phyloP scores from a whole-genome alignment of 2,113 vertebrate genomes.

The Seriola quinqueradiata region DNA sequence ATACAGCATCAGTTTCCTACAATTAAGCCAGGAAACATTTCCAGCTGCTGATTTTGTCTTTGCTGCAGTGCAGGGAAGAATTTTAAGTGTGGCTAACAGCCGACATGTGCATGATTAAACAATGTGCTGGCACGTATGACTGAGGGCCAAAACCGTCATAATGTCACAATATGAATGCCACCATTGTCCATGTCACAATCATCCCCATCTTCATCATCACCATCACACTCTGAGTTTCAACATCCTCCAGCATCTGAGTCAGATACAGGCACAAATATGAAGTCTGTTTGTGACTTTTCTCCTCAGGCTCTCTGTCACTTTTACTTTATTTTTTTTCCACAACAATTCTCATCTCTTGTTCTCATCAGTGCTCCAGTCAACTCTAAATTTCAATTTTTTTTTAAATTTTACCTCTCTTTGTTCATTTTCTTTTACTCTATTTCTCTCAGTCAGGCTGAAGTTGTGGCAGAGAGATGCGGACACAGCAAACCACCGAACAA shows the following conservation, averaged over 20 bases:
- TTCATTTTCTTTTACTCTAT: slow-evolving; percentile 31
- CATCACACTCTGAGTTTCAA: slow-evolving; percentile 51
- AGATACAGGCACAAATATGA: slow-evolving; percentile 13
- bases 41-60: slow-evolving; percentile 17
- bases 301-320: background rate
- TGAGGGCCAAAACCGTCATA: slow-evolving; percentile 64
- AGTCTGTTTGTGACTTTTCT: background rate
- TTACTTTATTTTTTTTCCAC: background rate
- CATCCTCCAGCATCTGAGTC: slow-evolving; percentile 62
- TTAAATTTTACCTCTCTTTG: background rate
- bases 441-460: slow-evolving; percentile 71
- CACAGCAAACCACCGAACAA: slow-evolving; percentile 82
- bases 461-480: slow-evolving; percentile 79
- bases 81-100: slow-evolving; percentile 44
- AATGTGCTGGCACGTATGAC: slow-evolving; percentile 66
- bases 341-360: background rate
- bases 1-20: background rate
- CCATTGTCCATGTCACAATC: slow-evolving; percentile 74
- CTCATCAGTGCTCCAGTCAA: background rate
- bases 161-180: slow-evolving; percentile 68
- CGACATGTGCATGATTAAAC: slow-evolving; percentile 71
- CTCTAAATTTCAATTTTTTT: slow-evolving; percentile 16
- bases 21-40: slow-evolving; percentile 12
- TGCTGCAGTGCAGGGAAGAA: slow-evolving; percentile 19
- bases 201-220: slow-evolving; percentile 71